Conservation (phyloP, 2,888 invertebrate genomes). For the Tachina lurida region DNA sequence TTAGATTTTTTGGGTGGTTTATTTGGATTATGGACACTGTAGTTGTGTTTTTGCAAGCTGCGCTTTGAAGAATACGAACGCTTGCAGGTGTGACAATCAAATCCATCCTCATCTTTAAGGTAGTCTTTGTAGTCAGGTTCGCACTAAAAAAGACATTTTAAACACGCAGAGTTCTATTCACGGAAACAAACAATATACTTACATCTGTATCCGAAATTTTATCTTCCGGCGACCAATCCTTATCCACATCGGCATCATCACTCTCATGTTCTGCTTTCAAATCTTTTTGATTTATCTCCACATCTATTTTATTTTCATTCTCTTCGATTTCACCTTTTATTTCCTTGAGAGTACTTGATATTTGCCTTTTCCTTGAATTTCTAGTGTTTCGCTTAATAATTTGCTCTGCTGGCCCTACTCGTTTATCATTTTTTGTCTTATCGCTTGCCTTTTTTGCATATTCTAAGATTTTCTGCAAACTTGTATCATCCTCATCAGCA, state of each 20-base stretch:
- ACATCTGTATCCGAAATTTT: slow-evolving; percentile 40
- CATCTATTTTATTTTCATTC: not conserved
- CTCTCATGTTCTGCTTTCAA: slow-evolving; percentile 46
- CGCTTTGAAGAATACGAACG: slow-evolving; percentile 77
- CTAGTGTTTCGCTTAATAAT: slow-evolving; percentile 43
- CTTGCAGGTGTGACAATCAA: slow-evolving; percentile 76
- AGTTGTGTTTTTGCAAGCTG: slow-evolving; percentile 75
- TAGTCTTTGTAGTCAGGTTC: slow-evolving; percentile 39
- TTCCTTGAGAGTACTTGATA: not conserved
- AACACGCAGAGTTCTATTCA: too few species aligned
- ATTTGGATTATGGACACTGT: slow-evolving; percentile 60
- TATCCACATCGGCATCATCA: slow-evolving; percentile 54
- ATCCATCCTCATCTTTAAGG: slow-evolving; percentile 72
- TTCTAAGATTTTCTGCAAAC: slow-evolving; percentile 45
- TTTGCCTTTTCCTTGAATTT: slow-evolving; percentile 13
- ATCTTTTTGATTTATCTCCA: slow-evolving; percentile 38
- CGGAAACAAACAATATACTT: slow-evolving; percentile 15
- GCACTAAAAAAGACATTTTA: slow-evolving; percentile 36
- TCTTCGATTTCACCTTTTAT: not conserved
- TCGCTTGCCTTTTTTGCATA: not conserved
- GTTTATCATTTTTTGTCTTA: not conserved
- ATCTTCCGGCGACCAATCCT: slow-evolving; percentile 48
- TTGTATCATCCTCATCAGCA: slow-evolving; percentile 48
- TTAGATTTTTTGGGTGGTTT: slow-evolving; percentile 57
- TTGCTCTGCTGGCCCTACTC: not conserved